phyloP scores from a whole-genome alignment of 2,113 vertebrate species.

The Pycnonotus jocosus region DNA sequence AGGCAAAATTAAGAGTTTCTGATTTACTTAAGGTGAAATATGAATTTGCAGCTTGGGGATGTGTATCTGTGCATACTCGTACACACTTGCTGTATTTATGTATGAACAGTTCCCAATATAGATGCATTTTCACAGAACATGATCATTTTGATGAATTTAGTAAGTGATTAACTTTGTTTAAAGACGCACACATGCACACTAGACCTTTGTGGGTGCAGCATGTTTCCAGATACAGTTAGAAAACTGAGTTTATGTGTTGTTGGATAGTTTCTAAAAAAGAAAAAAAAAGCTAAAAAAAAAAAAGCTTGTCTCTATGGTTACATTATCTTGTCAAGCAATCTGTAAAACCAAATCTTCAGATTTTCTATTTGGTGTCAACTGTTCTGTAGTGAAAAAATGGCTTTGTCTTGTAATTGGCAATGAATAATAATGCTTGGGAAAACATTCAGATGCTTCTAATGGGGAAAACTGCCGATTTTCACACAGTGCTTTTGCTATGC shows the following conservation, averaged over 20 bases:
- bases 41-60: neutral
- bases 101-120: conserved; percentile 53
- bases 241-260: conserved; percentile 60
- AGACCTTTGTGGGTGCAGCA: conserved; percentile 46
- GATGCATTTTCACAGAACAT: conserved; percentile 45
- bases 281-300: neutral
- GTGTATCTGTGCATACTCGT: neutral
- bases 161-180: conserved; percentile 50
- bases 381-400: conserved; percentile 69
- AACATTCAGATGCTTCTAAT: conserved; percentile 72
- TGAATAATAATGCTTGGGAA: conserved; percentile 70
- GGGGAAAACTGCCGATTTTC: conserved; percentile 68
- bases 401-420: conserved; percentile 73
- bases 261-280: neutral
- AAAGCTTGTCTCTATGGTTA: conserved; percentile 44
- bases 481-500: conserved; percentile 77
- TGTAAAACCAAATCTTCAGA: conserved; percentile 68
- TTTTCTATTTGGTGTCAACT: conserved; percentile 70
- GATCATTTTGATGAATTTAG: conserved; percentile 32
- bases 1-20: conserved; percentile 22
- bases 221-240: conserved; percentile 64
- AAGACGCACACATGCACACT: conserved; percentile 1
- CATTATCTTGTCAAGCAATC: conserved; percentile 48
- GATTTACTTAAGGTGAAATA: conserved; percentile 27
- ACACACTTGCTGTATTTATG: conserved; percentile 36